Conservation (phyloP, 2,888 invertebrate genomes). For the Tiliacea aurago region DNA sequence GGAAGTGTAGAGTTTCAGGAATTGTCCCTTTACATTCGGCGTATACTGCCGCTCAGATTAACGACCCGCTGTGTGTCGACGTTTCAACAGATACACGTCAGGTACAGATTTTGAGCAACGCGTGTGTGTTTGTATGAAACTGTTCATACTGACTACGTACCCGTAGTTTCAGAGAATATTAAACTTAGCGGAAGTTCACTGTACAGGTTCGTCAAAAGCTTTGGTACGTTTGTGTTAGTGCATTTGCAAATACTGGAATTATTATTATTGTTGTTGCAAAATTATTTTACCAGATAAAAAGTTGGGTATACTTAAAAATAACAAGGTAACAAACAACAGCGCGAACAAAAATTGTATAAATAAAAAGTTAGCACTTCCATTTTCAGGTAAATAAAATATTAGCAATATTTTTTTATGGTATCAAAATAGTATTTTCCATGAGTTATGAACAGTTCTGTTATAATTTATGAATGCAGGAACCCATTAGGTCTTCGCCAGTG, state of each 20-base stretch:
- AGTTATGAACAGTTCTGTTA: constrained; percentile 13
- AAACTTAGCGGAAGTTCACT: constrained; percentile 1
- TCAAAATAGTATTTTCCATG: constrained; percentile 10
- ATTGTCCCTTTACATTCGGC: constrained; percentile 37
- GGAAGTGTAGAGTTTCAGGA: neutral
- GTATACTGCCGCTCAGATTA: constrained; percentile 56
- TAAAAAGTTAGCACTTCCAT: neutral
- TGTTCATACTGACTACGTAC: neutral
- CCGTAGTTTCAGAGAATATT: constrained; percentile 14
- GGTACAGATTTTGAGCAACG: constrained; percentile 35
- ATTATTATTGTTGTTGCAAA: neutral
- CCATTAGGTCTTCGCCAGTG: constrained; percentile 39
- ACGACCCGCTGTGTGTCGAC: constrained; percentile 45
- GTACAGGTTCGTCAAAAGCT: neutral
- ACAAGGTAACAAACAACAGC: neutral
- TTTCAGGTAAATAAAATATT: constrained; percentile 15
- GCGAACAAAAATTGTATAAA: neutral
- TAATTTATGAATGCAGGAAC: constrained; percentile 38
- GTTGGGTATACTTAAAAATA: neutral
- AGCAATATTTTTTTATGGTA: neutral
- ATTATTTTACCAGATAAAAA: neutral
- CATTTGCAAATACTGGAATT: neutral
- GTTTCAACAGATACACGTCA: constrained; percentile 42
- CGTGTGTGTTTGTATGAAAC: constrained; percentile 33
- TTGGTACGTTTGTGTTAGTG: neutral